Base-by-base conservation (phyloP, 2,888 invertebrate genomes). In the Pterobdella sp. region DNA sequence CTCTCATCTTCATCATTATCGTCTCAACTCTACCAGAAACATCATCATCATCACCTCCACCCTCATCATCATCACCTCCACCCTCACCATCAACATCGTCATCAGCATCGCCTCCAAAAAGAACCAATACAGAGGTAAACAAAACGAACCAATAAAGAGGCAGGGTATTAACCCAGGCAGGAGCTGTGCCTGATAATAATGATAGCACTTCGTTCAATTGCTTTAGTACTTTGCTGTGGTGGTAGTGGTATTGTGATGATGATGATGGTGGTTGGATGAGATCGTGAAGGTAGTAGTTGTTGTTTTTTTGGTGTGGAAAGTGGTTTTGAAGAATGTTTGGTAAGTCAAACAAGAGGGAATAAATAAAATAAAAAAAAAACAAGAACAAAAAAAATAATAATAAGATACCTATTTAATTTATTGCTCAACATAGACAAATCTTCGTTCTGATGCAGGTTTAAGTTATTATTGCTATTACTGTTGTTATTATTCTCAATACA, bases 151-250 rank as follows among this genome's bases (percentile, higher is more conserved):
- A 92, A 73, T 89, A 89, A 79, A 90, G 88, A 73, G 92, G 91
- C 72, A 94, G 90, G 84, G 93, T 92, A 79, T 91, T 91, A 76
- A 97, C 86, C 97, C 97, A 98, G 70, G 90, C 89, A 0, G 97
- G 97, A 77, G 97, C 86, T 86, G 96, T 95, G 78, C 96, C 97
- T 0, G 97, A 87, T 93, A 97, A 95, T 76, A 97, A 94, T 4
- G 96, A 94, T 75, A 97, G 87, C 4, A 97, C 96, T 86, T 98
- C 97, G 85, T 97, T 96, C 67, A 98, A 86, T 84, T 98, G 97
- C 68, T 97, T 88, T 83, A 92, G 94, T 1, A 96, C 96, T 86
- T 98, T 56, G 60, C 60, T 56, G 4, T 56, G 60, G 60, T 56
- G 60, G 60, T 56, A 26, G n/a, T 56, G 60, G n/a, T n/a, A n/a